Evolutionary conservation across 2,113 vertebrate species (phyloP), one percentile per base, ranked within the genome.

Genomic region (Erpornis zantholeuca): DNA sequence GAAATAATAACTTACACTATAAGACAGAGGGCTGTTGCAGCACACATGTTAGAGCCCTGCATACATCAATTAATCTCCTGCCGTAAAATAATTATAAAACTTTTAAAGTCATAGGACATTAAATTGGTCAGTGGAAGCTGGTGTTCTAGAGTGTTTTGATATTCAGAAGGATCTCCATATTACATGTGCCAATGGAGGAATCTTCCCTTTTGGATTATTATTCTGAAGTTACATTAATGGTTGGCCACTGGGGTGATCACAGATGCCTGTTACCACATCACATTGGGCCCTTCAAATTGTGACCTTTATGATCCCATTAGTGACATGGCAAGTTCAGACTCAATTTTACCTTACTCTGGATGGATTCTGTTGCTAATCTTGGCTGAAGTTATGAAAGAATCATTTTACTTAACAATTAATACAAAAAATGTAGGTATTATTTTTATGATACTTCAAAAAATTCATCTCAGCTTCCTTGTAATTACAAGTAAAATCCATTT

Each of bases 121-220:
- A 47, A 70, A 52, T 17, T 52, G 15, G 3, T 14, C 2, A 2
- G 3, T 42, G 21, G 25, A 18, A 82, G 4, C 5, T 0, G 0
- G 2, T 56, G 29, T 28, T 82, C 36, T 22, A 25, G 13, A 78
- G 14, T 8, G 91, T 69, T 82, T 70, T 4, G 11, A 1, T 35
- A 33, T 56, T 27, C 20, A 77, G 44, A 83, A 69, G 18, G 28
- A 81, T 50, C 13, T 60, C 5, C 1, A 13, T 12, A 25, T 47
- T 68, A 17, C 12, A 7, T 11, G 1, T 22, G 11, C 15, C 15
- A 7, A 0, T 33, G 15, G 29, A 82, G 21, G 16, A 81, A 40
- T 49, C 15, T 50, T 66, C 63, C 10, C 4, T 31, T 84, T 78
- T 13, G 8, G 15, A 38, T 73, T 61, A 28, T 29, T 14, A 29